These are phyloP conservation scores for Pseudanteris insignis DNA, from an alignment of 2,888 invertebrate species.

Conservation along the genomic window DNA sequence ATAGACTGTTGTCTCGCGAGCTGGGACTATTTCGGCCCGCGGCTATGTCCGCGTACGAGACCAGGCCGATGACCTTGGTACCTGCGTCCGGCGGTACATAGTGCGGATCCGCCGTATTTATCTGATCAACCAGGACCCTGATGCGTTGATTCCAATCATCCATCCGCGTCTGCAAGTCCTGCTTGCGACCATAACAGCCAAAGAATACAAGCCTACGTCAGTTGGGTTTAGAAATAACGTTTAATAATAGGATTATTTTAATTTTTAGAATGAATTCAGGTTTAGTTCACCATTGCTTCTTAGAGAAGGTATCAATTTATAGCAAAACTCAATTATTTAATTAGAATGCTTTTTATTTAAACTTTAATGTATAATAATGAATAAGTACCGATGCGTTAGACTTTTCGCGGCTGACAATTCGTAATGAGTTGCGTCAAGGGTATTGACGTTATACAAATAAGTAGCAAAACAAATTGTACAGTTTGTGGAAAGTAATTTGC, in stretches of 20 bases:
- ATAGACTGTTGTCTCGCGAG: conserved; percentile 60
- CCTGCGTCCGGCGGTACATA: conserved; percentile 69
- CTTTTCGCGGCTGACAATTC: conserved; percentile 12
- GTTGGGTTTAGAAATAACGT: conserved; percentile 47
- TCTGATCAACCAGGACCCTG: conserved; percentile 76
- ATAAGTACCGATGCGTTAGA: conserved; percentile 13
- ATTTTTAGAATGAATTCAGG: conserved; percentile 11
- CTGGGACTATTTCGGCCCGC: conserved; percentile 70
- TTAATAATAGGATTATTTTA: conserved; percentile 17
- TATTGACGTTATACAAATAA: conserved; percentile 36
- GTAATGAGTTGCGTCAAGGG: conserved; percentile 11
- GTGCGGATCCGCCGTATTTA: conserved; percentile 81
- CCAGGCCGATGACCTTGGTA: too few relatives aligned
- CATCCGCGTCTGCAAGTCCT: conserved; percentile 74
- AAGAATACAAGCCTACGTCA: conserved; percentile 60
- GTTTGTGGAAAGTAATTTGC: conserved; percentile 4
- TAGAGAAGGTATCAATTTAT: conserved; percentile 2
- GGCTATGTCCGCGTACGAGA: conserved; percentile 76
- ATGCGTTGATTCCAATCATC: conserved; percentile 77
- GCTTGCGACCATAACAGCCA: conserved; percentile 69
- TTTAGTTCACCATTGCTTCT: conserved; percentile 2
- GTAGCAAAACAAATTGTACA: conserved; percentile 40
- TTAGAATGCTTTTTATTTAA: conserved; percentile 40
- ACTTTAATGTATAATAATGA: conserved; percentile 19
- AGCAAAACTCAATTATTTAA: conserved; percentile 19